A percentile compares a stretch with the other conserved stretches of the same genome.
Conservation (phyloP, 1,140 invertebrate species). For the Sycophila sp. region DNA sequence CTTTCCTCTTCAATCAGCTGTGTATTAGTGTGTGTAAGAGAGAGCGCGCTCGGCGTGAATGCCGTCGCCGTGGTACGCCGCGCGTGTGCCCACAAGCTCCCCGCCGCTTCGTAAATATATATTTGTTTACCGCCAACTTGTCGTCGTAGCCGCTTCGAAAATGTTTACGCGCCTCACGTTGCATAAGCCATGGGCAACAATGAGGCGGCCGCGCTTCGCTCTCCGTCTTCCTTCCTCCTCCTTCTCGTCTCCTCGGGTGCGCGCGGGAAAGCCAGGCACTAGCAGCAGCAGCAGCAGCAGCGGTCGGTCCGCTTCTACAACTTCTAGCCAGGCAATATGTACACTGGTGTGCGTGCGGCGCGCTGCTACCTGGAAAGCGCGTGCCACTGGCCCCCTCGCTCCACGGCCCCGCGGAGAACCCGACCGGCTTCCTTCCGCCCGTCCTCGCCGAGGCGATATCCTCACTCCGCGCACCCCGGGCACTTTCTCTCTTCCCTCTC, state of each 20-base stretch:
- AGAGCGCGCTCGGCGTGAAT: no score
- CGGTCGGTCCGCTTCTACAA: no score
- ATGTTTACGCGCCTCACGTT: slow-evolving; percentile 52
- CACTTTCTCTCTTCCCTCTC: no score
- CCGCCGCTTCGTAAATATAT: not conserved
- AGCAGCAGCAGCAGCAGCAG: not conserved
- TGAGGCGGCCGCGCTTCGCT: not conserved
- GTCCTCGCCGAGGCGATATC: no score
- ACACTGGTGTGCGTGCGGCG: no score
- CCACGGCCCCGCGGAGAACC: no score
- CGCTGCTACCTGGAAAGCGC: no score
- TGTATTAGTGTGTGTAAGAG: not conserved
- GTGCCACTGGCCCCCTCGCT: no score
- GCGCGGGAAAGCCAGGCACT: slow-evolving; percentile 50
- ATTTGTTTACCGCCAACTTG: slow-evolving; percentile 21
- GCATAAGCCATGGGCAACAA: slow-evolving; percentile 46
- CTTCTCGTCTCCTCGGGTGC: slow-evolving; percentile 19
- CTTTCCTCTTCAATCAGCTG: slow-evolving; percentile 35
- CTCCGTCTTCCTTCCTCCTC: not conserved
- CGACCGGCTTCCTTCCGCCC: no score
- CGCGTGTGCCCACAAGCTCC: not conserved
- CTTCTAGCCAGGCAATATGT: no score
- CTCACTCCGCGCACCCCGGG: no score
- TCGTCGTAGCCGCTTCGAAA: slow-evolving; percentile 2
- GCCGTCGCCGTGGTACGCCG: no score